Evolutionary conservation across 2,888 invertebrate genomes (phyloP), one percentile per base, ranked within the genome.

Genomic region (Coecobrya sp.): DNA sequence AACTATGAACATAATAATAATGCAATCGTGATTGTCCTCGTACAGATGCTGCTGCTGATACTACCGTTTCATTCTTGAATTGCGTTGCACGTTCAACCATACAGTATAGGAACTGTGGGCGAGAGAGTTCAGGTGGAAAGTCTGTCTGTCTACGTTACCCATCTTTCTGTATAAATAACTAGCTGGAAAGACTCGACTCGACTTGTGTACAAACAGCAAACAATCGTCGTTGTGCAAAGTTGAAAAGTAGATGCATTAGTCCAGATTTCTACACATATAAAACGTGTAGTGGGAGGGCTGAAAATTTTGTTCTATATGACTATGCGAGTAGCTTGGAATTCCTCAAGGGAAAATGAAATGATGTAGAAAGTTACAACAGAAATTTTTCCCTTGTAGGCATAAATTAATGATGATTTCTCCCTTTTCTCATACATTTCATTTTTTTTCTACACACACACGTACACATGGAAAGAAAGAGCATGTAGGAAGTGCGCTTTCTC

Each of bases 331-430:
- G 79, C 42, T 22, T 52, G 62, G 52, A 76, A 42, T 82, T 89
- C 93, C 91, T 86, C 89, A 68, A 92, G 92, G 91, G 92, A 90
- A 85, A 90, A 93, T 92, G 92, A 90, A 93, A 93, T 91, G 93
- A 93, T 93, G 91, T 86, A 91, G 91, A 92, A 92, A 92, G 92
- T 92, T 89, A 89, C 88, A 92, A 92, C 92, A 89, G 91, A 89
- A 93, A 76, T 76, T 82, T 93, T 93, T 93, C 89, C 91, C 93
- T 92, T 92, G 89, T 87, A 93, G 93, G 92, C 93, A 93, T 91
- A 93, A 91, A 93, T 93, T 93, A 93, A 93, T 93, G 93, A 93
- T 93, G 93, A 93, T 93, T 93, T 93, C 91, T 93, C 91, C 88
- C 85, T 89, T 81, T 25, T 92, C 92, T 89, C 86, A 59, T 84